These are phyloP conservation scores for Temnothorax rugatulus DNA, from an alignment of 2,888 invertebrate genomes.

Conservation along the genomic window DNA sequence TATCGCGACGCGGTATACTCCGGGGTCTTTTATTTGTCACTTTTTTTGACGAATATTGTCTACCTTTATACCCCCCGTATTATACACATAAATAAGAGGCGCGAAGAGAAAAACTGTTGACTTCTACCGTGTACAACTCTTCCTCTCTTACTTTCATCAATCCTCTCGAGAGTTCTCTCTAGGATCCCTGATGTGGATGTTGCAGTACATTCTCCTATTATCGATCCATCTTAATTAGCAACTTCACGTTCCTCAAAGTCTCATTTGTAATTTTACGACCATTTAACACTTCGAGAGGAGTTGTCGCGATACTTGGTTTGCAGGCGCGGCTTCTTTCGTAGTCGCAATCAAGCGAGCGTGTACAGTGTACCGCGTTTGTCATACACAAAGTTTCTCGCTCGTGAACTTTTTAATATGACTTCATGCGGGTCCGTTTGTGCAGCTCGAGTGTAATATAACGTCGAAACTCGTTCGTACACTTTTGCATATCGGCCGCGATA, in stretches of 20 bases:
- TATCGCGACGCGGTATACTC: background rate
- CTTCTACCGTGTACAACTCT: background rate
- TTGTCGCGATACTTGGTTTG: conserved; percentile 28
- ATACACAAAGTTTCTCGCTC: conserved; percentile 18
- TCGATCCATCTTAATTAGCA: conserved; percentile 51
- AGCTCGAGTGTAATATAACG: conserved; percentile 19
- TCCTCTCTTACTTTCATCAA: conserved; percentile 1
- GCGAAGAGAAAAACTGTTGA: conserved; percentile 20
- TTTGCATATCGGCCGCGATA: background rate
- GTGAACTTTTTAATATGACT: conserved; percentile 35
- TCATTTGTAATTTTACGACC: conserved; percentile 44
- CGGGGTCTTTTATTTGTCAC: background rate
- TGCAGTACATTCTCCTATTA: conserved; percentile 28
- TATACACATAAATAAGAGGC: background rate
- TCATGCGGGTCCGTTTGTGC: conserved; percentile 2
- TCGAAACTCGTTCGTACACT: conserved; percentile 20
- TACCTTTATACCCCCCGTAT: background rate
- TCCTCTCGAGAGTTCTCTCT: conserved; percentile 26
- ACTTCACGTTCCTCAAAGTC: conserved; percentile 32
- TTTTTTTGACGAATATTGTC: conserved; percentile 12
- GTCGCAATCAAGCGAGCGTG: conserved; percentile 4
- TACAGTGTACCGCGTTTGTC: background rate
- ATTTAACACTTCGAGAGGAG: conserved; percentile 29
- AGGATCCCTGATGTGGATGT: conserved; percentile 8
- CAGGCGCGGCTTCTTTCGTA: conserved; percentile 22